phyloP scores from a whole-genome alignment of 2,888 invertebrate genomes.

The Tipula confusa region DNA sequence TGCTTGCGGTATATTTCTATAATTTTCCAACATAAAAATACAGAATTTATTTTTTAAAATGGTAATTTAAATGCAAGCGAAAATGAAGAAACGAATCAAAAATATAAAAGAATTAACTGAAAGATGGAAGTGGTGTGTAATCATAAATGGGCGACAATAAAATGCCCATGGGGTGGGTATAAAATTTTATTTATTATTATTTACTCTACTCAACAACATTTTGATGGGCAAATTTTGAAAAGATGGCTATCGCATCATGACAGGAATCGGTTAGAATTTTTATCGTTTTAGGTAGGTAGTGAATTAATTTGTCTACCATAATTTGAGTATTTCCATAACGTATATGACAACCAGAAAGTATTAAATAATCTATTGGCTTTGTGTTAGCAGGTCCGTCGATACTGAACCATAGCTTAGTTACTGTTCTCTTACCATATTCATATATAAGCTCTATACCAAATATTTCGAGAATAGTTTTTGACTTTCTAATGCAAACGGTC shows the following conservation, averaged over 20 bases:
- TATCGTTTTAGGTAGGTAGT: no score
- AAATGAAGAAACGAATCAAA: not conserved
- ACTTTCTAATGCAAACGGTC: no score
- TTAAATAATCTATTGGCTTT: no score
- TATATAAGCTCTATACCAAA: no score
- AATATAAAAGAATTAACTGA: not conserved
- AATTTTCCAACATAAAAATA: not conserved
- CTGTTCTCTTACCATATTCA: no score
- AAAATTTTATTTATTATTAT: not conserved
- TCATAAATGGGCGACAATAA: not conserved
- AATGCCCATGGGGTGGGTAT: not conserved
- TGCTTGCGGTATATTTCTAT: slow-evolving; percentile 12
- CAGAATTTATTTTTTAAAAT: not conserved
- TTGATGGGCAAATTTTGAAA: not conserved
- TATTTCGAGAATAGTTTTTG: no score
- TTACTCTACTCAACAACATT: not conserved
- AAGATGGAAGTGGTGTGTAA: slow-evolving; percentile 21
- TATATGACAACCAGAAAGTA: no score
- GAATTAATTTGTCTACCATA: no score
- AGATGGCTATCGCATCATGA: not conserved
- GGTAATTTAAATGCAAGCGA: slow-evolving; percentile 8
- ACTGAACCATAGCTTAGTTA: no score
- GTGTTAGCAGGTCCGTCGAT: no score
- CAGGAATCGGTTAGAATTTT: not conserved
- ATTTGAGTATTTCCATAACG: no score